These are phyloP conservation scores for Mionectes macconnelli DNA, from an alignment of 2,113 vertebrate species.

Conservation along the genomic window DNA sequence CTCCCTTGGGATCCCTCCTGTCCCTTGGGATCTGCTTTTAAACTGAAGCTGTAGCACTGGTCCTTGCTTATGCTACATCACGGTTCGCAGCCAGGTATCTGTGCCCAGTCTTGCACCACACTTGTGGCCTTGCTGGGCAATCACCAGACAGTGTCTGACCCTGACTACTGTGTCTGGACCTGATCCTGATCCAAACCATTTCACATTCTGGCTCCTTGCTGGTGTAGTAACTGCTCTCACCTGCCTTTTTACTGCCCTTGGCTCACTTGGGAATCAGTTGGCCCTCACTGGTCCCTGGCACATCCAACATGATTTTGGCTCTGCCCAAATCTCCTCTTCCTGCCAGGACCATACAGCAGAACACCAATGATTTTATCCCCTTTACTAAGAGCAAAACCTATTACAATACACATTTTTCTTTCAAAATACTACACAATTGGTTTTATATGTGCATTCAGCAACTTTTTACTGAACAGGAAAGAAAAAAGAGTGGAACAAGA, in stretches of 20 bases:
- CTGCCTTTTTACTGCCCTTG: neutral
- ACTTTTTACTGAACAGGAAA: neutral
- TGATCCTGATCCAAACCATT: neutral
- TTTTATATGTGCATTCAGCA: neutral
- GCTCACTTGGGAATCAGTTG: neutral
- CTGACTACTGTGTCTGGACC: neutral
- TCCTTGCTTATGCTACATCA: neutral
- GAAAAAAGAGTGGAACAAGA: neutral
- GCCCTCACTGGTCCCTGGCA: neutral
- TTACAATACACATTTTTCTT: neutral
- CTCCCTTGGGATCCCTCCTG: neutral
- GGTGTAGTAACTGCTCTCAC: neutral
- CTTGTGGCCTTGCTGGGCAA: neutral
- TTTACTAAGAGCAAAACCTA: neutral
- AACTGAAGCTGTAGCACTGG: accelerated
- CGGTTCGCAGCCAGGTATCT: neutral
- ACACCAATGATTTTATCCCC: neutral
- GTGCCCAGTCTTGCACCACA: neutral
- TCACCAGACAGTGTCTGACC: neutral
- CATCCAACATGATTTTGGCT: neutral
- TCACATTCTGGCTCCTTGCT: neutral
- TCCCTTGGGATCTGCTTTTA: neutral
- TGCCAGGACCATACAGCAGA: neutral
- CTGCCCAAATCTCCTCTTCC: neutral
- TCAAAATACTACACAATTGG: neutral